Evolutionary conservation across 2,888 invertebrate species (phyloP).

Genomic region (Drosophila aldrichi): DNA sequence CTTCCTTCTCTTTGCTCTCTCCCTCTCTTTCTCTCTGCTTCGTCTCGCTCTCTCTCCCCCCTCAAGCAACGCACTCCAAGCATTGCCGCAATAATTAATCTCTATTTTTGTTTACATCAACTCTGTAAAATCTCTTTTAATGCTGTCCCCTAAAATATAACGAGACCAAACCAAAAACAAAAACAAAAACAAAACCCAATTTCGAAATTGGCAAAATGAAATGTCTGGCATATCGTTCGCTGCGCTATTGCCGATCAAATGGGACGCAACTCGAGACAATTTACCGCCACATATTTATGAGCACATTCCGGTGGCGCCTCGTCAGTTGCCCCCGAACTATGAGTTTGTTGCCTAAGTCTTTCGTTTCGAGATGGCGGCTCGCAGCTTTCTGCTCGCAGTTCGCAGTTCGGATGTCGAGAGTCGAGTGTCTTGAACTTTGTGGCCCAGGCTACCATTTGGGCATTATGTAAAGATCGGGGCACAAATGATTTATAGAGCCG

Average conservation of each 20-base stretch:
- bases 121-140: not conserved
- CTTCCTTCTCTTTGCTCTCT: not conserved
- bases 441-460: constrained; percentile 44
- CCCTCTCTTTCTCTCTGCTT: not conserved
- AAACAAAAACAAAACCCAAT: not conserved
- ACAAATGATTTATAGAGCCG: constrained; percentile 56
- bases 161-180: not conserved
- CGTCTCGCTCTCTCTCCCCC: not conserved
- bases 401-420: constrained; percentile 6
- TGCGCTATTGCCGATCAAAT: constrained; percentile 13
- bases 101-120: not conserved
- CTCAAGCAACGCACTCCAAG: not conserved
- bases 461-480: constrained; percentile 54
- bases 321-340: constrained; percentile 7
- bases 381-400: not conserved
- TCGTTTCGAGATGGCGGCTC: constrained; percentile 6
- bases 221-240: constrained; percentile 1
- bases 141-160: not conserved
- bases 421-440: constrained; percentile 55
- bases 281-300: constrained; percentile 53
- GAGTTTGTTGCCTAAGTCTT: constrained; percentile 54
- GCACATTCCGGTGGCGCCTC: constrained; percentile 38
- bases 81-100: not conserved
- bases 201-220: constrained; percentile 13
- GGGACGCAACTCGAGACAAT: constrained; percentile 26